Evolutionary conservation across 2,888 invertebrate genomes (phyloP).

Genomic region (Barypeithes pellucidus): DNA sequence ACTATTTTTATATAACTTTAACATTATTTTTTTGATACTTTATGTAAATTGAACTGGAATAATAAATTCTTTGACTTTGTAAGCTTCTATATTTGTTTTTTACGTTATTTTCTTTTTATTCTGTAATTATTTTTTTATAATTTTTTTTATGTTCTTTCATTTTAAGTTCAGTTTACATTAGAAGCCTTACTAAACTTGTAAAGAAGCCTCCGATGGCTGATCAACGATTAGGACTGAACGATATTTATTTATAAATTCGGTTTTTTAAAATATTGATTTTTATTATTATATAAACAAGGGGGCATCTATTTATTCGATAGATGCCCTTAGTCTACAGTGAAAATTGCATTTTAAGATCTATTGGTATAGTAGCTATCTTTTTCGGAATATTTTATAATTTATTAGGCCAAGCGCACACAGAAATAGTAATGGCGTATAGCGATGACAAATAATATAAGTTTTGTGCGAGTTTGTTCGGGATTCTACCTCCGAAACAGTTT

Average conservation of each 20-base stretch:
- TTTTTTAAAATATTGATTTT: background rate
- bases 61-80: background rate
- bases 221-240: background rate
- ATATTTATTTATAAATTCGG: background rate
- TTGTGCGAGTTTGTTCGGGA: too few species aligned
- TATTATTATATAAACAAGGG: too few species aligned
- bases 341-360: conserved; percentile 53
- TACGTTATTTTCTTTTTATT: conserved; percentile 14
- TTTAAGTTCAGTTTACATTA: conserved; percentile 53
- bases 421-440: background rate
- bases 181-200: conserved; percentile 67
- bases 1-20: background rate
- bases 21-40: conserved; percentile 1
- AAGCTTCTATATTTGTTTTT: conserved; percentile 5
- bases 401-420: background rate
- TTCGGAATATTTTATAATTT: background rate
- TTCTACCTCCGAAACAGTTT: too few species aligned
- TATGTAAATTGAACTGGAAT: conserved; percentile 51
- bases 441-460: too few species aligned
- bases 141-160: conserved; percentile 17
- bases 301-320: too few species aligned
- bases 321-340: conserved; percentile 28
- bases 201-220: conserved; percentile 38
- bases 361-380: conserved; percentile 7
- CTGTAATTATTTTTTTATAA: background rate